phyloP scores from a whole-genome alignment of 92 coral and sea anemone genomes.

The Virgularia gustaviana region DNA sequence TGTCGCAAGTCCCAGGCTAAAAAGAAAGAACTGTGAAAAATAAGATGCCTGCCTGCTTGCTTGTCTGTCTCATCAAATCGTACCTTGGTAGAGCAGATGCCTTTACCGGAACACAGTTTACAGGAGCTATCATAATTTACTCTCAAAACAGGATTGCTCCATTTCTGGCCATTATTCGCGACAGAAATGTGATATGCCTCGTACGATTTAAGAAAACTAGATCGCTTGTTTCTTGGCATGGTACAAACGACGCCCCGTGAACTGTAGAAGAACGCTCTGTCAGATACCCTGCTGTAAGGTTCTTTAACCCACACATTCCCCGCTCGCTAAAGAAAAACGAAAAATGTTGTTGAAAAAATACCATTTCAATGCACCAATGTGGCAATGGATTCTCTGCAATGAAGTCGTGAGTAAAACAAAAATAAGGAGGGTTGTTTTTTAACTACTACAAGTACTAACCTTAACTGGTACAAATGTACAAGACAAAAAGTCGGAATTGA shows the following conservation, averaged over 20 bases:
- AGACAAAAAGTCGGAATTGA: conserved; percentile 52
- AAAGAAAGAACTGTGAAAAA: neutral
- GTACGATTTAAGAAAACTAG: conserved; percentile 26
- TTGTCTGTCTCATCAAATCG: neutral
- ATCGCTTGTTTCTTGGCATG: conserved; percentile 45
- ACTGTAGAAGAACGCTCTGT: conserved; percentile 73
- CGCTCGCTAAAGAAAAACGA: no score
- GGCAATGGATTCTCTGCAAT: no score
- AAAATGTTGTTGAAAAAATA: no score
- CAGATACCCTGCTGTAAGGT: conserved; percentile 19
- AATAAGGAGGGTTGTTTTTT: neutral
- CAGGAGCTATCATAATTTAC: conserved; percentile 67
- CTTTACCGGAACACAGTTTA: conserved; percentile 52
- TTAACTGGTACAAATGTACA: conserved; percentile 67
- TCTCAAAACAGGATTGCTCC: conserved; percentile 70
- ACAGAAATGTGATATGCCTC: conserved; percentile 68
- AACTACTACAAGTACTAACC: conserved; percentile 38
- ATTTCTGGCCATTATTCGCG: conserved; percentile 73
- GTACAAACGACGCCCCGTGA: conserved; percentile 77
- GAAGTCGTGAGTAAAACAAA: neutral
- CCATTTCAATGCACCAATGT: no score
- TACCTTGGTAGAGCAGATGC: conserved; percentile 71
- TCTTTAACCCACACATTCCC: conserved; percentile 18
- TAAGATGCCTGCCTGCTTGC: neutral
- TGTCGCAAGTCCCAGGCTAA: conserved; percentile 73